A percentile compares a stretch with the other conserved stretches of the same genome.
Evolutionary conservation across 2,113 vertebrate genomes (phyloP).

Genomic region (Otocyon megalotis): DNA sequence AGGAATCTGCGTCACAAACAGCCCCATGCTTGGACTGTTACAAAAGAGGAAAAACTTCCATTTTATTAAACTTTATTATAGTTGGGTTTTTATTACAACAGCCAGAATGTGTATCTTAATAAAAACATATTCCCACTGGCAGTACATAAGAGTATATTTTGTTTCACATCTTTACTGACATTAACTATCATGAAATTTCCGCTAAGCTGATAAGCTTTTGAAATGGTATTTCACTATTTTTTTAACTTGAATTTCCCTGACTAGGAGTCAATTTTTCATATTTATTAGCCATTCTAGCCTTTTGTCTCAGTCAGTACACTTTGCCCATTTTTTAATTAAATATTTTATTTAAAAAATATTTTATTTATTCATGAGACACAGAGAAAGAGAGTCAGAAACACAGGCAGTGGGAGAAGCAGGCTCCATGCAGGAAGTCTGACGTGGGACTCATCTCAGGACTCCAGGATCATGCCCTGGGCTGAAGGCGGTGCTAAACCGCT

Average conservation of each 20-base stretch:
- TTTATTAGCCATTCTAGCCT: background rate
- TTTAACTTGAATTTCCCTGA: background rate
- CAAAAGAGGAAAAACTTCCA: background rate
- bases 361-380: too few species aligned
- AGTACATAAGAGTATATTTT: background rate
- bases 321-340: background rate
- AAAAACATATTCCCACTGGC: background rate
- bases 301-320: background rate
- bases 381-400: too few species aligned
- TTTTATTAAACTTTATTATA: background rate
- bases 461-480: too few species aligned
- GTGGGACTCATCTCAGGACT: too few species aligned
- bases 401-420: too few species aligned
- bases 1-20: background rate
- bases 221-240: background rate
- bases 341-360: too few species aligned
- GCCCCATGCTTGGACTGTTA: background rate
- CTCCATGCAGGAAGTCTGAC: too few species aligned
- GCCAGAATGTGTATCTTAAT: background rate
- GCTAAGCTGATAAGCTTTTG: background rate
- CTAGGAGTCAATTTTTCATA: background rate
- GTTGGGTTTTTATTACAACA: background rate
- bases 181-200: background rate
- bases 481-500: too few species aligned
- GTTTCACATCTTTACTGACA: background rate